These are phyloP conservation scores for Drosophila fungiperda DNA, from an alignment of 2,888 invertebrate genomes.

Conservation along the genomic window DNA sequence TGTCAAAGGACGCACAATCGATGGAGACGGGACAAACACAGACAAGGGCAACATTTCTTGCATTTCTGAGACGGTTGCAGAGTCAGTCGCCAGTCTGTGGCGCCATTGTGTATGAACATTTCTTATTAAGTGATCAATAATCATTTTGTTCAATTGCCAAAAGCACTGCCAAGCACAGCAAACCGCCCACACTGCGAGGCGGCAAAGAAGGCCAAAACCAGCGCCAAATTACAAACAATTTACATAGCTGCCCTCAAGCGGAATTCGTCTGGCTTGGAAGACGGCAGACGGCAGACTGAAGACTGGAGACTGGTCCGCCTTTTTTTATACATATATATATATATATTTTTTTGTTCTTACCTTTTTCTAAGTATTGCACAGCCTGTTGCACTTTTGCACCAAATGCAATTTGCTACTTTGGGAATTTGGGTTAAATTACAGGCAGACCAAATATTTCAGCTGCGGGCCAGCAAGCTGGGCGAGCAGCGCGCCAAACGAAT, in stretches of 20 bases:
- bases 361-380: slow-evolving; percentile 7
- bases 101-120: slow-evolving; percentile 72
- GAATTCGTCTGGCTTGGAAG: slow-evolving; percentile 45
- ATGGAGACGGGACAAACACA: not conserved
- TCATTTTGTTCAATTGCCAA: slow-evolving; percentile 80
- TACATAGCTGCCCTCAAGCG: slow-evolving; percentile 68
- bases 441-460: slow-evolving; percentile 71
- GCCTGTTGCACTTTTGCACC: slow-evolving; percentile 69
- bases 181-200: slow-evolving; percentile 47
- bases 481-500: slow-evolving; percentile 47
- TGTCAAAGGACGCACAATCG: slow-evolving; percentile 15
- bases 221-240: slow-evolving; percentile 79
- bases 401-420: slow-evolving; percentile 74
- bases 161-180: slow-evolving; percentile 51
- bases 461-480: slow-evolving; percentile 38
- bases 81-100: slow-evolving; percentile 34
- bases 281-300: not conserved
- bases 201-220: slow-evolving; percentile 51
- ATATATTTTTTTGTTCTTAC: not conserved
- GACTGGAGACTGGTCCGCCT: not conserved
- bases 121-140: slow-evolving; percentile 81
- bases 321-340: not conserved
- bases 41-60: slow-evolving; percentile 51
- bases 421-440: slow-evolving; percentile 81
- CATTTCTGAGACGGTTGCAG: slow-evolving; percentile 7